phyloP scores from a whole-genome alignment of 2,797 vertebrate genomes.

The Phalloptychus januarius region DNA sequence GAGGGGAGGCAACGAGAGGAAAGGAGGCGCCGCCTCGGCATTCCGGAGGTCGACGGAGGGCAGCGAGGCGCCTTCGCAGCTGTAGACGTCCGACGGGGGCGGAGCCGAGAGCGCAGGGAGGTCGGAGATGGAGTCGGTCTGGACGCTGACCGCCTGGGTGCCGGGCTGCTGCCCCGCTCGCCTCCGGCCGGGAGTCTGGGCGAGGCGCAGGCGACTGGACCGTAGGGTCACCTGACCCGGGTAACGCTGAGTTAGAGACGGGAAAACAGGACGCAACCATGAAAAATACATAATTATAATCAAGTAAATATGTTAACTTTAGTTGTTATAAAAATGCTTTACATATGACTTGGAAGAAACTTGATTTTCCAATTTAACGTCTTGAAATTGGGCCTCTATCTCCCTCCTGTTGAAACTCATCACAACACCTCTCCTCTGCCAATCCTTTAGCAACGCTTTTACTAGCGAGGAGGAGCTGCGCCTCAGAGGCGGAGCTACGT shows the following conservation, averaged over 20 bases:
- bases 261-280: neutral
- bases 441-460: too few relatives aligned
- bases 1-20: constrained; percentile 70
- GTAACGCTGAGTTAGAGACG: constrained; percentile 80
- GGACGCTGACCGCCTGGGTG: constrained; percentile 79
- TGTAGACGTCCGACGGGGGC: constrained; percentile 45
- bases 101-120: constrained; percentile 65
- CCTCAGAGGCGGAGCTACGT: too few relatives aligned
- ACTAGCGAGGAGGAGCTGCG: too few relatives aligned
- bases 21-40: constrained; percentile 48
- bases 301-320: too few relatives aligned
- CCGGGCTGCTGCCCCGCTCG: constrained; percentile 76
- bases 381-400: too few relatives aligned
- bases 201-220: constrained; percentile 87
- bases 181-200: constrained; percentile 81
- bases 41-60: constrained; percentile 62
- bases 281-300: neutral
- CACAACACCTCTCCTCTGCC: too few relatives aligned
- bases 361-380: too few relatives aligned
- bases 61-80: constrained; percentile 78
- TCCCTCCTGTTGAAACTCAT: too few relatives aligned
- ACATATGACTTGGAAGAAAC: too few relatives aligned
- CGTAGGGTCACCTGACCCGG: constrained; percentile 95
- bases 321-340: too few relatives aligned
- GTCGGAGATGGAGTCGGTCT: constrained; percentile 76